These are phyloP conservation scores for Cephalopholis sonnerati DNA, from an alignment of 2,113 vertebrate genomes.

Conservation along the genomic window DNA sequence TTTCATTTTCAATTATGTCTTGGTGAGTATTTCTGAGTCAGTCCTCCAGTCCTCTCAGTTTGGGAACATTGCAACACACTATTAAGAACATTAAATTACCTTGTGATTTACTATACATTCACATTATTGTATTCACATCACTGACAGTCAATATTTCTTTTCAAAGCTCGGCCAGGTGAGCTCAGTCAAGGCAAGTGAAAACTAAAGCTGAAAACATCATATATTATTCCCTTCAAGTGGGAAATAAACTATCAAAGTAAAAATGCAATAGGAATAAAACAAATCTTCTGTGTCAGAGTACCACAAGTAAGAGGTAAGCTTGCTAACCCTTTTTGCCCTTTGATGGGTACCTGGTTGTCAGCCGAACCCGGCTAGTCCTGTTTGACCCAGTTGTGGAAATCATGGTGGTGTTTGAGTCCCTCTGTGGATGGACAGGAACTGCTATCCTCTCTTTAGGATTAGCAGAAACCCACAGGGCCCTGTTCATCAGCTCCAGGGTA, in stretches of 20 bases:
- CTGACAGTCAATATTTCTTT: background rate
- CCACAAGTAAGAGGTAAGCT: background rate
- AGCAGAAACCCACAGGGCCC: conserved; percentile 2
- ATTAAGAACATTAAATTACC: conserved; percentile 28
- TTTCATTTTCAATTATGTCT: background rate
- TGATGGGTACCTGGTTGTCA: background rate
- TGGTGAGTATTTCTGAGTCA: background rate
- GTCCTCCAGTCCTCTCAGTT: background rate
- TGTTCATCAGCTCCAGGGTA: conserved; percentile 12
- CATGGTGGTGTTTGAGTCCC: conserved; percentile 7
- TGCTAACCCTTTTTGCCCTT: background rate
- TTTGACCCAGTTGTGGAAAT: conserved; percentile 26
- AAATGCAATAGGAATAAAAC: conserved; percentile 10
- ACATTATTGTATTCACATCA: conserved; percentile 31
- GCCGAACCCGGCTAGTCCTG: background rate
- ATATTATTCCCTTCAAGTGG: background rate
- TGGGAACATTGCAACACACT: conserved; percentile 7
- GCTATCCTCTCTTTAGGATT: conserved; percentile 4
- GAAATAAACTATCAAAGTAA: background rate
- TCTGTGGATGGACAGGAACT: conserved; percentile 8
- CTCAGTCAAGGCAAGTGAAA: background rate
- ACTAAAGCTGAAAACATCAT: conserved; percentile 8
- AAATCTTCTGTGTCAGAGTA: conserved; percentile 1
- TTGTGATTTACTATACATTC: conserved; percentile 40
- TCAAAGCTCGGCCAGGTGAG: background rate